Evolutionary conservation across 2,113 vertebrate species (phyloP).

Genomic region (Nanorana parkeri): DNA sequence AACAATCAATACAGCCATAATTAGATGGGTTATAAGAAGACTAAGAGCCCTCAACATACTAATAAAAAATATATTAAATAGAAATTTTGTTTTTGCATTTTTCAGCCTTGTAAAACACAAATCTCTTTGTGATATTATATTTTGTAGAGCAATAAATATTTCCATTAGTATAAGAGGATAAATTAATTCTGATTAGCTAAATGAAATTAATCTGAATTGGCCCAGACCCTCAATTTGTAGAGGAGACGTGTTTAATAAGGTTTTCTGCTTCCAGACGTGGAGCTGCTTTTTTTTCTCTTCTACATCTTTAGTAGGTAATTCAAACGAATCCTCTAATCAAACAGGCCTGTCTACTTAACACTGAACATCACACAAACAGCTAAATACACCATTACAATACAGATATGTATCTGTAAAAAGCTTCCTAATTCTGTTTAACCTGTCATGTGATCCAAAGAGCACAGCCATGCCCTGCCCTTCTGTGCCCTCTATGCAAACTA

Average conservation of each 20-base stretch:
- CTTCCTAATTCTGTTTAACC: too few species aligned
- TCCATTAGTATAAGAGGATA: constrained; percentile 5
- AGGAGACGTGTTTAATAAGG: constrained; percentile 26
- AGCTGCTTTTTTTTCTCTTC: neutral
- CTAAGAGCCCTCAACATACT: neutral
- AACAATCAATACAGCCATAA: too few species aligned
- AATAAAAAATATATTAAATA: neutral
- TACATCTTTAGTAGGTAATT: too few species aligned
- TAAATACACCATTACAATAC: too few species aligned
- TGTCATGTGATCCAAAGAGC: too few species aligned
- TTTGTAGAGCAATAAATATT: constrained; percentile 17
- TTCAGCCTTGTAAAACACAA: neutral
- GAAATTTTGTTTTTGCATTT: neutral
- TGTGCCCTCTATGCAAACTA: too few species aligned
- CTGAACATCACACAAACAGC: too few species aligned
- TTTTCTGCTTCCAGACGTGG: constrained; percentile 2
- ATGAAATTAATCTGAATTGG: constrained; percentile 36
- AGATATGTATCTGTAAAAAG: too few species aligned
- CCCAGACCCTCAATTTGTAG: neutral
- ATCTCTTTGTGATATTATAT: neutral
- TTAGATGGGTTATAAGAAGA: too few species aligned
- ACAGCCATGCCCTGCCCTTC: too few species aligned
- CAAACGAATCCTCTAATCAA: too few species aligned
- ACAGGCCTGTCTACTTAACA: too few species aligned
- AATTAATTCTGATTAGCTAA: constrained; percentile 23